These are phyloP conservation scores for Callipepla squamata DNA, from an alignment of 2,113 vertebrate species.

Conservation along the genomic window DNA sequence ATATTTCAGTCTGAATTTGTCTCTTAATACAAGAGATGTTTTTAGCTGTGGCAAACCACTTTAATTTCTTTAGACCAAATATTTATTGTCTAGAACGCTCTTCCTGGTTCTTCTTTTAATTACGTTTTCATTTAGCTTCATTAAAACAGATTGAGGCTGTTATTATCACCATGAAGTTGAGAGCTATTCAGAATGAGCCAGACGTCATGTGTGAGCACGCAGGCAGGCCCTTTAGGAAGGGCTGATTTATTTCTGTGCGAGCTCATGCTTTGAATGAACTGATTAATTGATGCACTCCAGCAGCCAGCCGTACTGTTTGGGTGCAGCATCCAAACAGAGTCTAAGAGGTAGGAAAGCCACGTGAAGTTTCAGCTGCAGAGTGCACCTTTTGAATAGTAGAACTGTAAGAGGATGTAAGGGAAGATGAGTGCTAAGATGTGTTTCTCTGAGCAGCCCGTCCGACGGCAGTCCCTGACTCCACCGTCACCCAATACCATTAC, in stretches of 20 bases:
- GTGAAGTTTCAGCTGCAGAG: neutral
- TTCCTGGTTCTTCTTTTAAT: neutral
- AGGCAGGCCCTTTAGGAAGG: neutral
- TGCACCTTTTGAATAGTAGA: neutral
- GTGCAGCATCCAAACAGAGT: neutral
- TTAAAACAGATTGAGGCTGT: neutral
- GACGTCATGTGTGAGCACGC: neutral
- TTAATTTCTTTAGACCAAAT: neutral
- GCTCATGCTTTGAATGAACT: neutral
- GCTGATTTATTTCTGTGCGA: neutral
- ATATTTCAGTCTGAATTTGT: conserved; percentile 18
- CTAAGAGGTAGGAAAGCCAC: neutral
- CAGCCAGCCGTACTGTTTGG: neutral
- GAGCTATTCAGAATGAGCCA: conserved; percentile 50
- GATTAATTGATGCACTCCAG: neutral
- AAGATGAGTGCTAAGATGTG: neutral
- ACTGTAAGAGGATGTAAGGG: neutral
- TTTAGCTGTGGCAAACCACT: conserved; percentile 27
- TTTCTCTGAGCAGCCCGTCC: conserved; percentile 81
- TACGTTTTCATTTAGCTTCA: neutral
- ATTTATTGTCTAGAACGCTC: neutral
- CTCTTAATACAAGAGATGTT: neutral
- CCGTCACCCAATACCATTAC: conserved; percentile 93
- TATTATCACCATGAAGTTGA: conserved; percentile 38
- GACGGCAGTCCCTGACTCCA: conserved; percentile 91